Evolutionary conservation across 1,140 invertebrate genomes (phyloP), one percentile per base, ranked within the genome.

Genomic region (Zaprionus capensis): DNA sequence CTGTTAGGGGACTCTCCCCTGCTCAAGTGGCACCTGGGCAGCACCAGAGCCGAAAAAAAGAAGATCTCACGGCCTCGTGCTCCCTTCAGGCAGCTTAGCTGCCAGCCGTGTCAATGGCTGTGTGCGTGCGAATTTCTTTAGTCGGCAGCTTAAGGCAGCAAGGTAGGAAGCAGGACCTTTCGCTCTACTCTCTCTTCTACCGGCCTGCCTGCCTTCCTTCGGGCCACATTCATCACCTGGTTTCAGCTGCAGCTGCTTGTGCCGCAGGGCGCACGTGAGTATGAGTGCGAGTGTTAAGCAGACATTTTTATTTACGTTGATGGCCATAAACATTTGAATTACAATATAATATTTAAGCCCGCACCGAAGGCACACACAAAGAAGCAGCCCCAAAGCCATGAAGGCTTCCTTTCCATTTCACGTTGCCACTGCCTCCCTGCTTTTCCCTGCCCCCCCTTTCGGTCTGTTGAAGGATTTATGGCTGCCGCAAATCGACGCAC

Each of bases 251-350:
- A 72, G 67, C 70, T 46, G 41, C 41, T 67, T 67, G 74, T 58
- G 55, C 34, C 34, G 38, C 38, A 66, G 51, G 34, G 51, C 34
- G 20, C 22, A 20, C 11, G 41, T 26, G 38, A n/a, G 41, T 28
- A 53, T 11, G 20, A 51, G 44, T 46, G 46, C 46, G 51, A 63
- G 61, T 73, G 81, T 75, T 88, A 81, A 80, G 79, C 83, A 90
- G 78, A 88, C 85, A 88, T 76, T 91, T 90, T 88, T 88, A 90
- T 88, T 88, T 90, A 84, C 85, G 86, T 78, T 88, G 85, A 90
- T 88, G 81, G 82, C 86, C 82, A 88, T 88, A 88, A 90, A 88
- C 90, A 88, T 88, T 88, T 88, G 85, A 88, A 88, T 88, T 88
- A 88, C 85, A 88, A 91, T 90, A 90, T 88, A 90, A 90, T 88